Percentiles rank a stretch among this genome's conserved stretches.
Conservation (phyloP, 2,797 vertebrate genomes). For the Pterois miles region DNA sequence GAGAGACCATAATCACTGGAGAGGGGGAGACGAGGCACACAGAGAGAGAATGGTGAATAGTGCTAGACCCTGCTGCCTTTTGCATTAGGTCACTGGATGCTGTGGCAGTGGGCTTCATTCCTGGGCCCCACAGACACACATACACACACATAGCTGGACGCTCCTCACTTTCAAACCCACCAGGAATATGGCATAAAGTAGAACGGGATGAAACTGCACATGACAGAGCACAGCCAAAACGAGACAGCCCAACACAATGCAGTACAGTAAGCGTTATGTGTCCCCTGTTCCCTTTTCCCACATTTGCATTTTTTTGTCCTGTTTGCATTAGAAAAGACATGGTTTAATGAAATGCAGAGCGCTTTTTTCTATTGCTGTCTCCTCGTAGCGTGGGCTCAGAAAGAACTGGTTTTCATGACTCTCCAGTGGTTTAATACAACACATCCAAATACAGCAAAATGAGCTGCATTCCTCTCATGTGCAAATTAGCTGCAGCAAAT, state of each 20-base stretch:
- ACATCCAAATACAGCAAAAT: slow-evolving; percentile 38
- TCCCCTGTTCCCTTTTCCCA: not conserved
- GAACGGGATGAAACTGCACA: slow-evolving; percentile 56
- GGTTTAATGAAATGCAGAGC: slow-evolving; percentile 51
- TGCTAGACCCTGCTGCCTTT: slow-evolving; percentile 72
- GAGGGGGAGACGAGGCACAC: slow-evolving; percentile 46
- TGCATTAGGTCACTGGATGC: slow-evolving; percentile 79
- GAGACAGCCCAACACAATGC: slow-evolving; percentile 10
- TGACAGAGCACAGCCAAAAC: slow-evolving; percentile 54
- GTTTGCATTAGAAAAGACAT: slow-evolving; percentile 44
- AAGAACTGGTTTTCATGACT: slow-evolving; percentile 44
- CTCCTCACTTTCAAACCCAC: slow-evolving; percentile 36
- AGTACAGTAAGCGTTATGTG: slow-evolving; percentile 18
- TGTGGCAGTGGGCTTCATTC: slow-evolving; percentile 69
- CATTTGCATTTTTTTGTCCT: slow-evolving; percentile 16
- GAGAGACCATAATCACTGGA: slow-evolving; percentile 64
- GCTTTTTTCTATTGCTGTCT: slow-evolving; percentile 26
- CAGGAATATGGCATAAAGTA: slow-evolving; percentile 47
- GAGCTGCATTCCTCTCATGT: slow-evolving; percentile 18
- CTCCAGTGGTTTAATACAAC: slow-evolving; percentile 37
- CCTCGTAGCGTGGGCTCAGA: slow-evolving; percentile 40
- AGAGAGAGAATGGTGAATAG: slow-evolving; percentile 56
- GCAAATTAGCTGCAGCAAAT: slow-evolving; percentile 8
- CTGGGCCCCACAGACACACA: slow-evolving; percentile 48
- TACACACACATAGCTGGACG: slow-evolving; percentile 35